Evolutionary conservation across 2,888 invertebrate genomes (phyloP), one percentile per base, ranked within the genome.

Genomic region (Agrilus mali): DNA sequence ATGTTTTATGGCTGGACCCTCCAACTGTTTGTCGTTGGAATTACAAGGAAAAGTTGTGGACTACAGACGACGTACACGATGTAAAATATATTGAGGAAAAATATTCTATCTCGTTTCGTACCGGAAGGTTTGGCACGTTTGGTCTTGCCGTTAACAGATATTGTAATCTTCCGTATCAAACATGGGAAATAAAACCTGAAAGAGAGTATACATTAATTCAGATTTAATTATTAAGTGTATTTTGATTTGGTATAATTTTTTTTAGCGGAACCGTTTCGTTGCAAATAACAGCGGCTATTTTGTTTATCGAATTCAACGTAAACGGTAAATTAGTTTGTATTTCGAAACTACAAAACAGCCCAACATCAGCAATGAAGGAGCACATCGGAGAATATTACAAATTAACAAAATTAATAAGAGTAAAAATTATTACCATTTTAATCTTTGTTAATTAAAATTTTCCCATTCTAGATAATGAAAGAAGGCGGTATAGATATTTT

Each of bases 151-250:
- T 80, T 83, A 74, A 80, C 45, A 75, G 79, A 41, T 88, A 84
- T 63, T 75, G 80, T 44, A 89, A 89, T 61, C 68, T 89, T 57
- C 90, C 90, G 0, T 89, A 79, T 60, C 90, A 90, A 62, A 82
- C 82, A 0, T 90, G 89, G 86, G 48, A 48, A 40, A n/a, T 48
- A 4, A 48, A 42, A 37, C 44, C 48, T 7, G 46, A 48, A 36
- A 7, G 12, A 13, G 17, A 48, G 48, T 48, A 43, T 33, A 10
- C 4, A 10, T 27, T 10, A 27, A 10, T 20, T 20, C 7, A 4
- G 20, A 27, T 2, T 20, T 2, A 27, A 27, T 4, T 6, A 20
- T 20, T 20, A 20, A 33, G 33, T 20, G 8, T 15, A 15, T 16
- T 6, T 37, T 6, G 6, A 31, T 39, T 14, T 33, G 16, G 7